Evolutionary conservation across 64 coral and sea anemone species (phyloP).

Genomic region (Actinia equina): DNA sequence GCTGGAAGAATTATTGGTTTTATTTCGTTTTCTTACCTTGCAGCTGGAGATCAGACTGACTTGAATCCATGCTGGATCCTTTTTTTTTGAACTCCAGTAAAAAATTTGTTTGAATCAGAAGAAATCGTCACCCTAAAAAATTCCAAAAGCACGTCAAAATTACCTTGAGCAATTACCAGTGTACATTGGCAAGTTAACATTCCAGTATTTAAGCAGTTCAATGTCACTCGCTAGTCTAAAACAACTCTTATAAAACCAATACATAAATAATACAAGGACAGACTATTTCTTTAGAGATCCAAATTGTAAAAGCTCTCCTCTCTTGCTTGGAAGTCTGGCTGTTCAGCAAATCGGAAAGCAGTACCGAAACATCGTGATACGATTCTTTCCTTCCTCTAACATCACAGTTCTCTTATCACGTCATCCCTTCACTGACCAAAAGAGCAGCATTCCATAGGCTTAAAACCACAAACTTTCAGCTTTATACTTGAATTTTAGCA

Average conservation of each 20-base stretch:
- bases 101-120: background rate
- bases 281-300: background rate
- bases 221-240: conserved; percentile 9
- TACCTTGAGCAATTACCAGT: background rate
- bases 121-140: conserved; percentile 13
- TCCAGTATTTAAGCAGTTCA: background rate
- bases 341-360: conserved; percentile 3
- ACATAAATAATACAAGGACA: background rate
- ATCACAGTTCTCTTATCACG: background rate
- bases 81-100: background rate
- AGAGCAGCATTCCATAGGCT: conserved; percentile 12
- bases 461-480: background rate
- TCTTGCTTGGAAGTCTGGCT: background rate
- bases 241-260: background rate
- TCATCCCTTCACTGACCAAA: background rate
- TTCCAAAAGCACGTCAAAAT: background rate
- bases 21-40: conserved; percentile 11
- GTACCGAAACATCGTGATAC: background rate
- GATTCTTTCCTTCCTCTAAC: background rate
- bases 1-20: background rate
- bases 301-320: background rate
- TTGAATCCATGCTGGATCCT: conserved; percentile 19
- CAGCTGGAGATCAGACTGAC: conserved; percentile 11
- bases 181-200: background rate
- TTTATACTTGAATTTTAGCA: conserved; percentile 1